These are phyloP conservation scores for Spisula solida DNA, from an alignment of 2,888 invertebrate species.

Conservation along the genomic window DNA sequence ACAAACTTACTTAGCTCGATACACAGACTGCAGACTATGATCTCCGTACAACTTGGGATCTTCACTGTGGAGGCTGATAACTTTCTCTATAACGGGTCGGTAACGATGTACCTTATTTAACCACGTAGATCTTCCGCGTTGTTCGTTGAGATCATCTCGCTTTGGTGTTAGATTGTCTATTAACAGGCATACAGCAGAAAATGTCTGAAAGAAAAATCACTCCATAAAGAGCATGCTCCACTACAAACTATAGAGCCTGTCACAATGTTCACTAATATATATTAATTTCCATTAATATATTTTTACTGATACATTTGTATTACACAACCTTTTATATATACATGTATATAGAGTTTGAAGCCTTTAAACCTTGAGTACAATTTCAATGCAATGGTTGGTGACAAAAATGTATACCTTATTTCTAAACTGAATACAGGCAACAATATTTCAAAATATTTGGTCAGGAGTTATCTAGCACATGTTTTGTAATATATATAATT, in stretches of 20 bases:
- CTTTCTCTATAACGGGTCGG: conserved; percentile 72
- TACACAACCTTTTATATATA: too few species aligned
- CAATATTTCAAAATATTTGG: too few species aligned
- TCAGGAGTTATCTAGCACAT: background rate
- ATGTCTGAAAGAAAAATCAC: conserved; percentile 52
- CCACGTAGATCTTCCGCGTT: conserved; percentile 71
- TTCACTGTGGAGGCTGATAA: conserved; percentile 45
- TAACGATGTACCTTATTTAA: conserved; percentile 73
- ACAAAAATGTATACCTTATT: too few species aligned
- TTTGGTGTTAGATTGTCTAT: conserved; percentile 71
- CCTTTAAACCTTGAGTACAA: too few species aligned
- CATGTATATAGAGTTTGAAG: too few species aligned
- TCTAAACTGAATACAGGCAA: too few species aligned
- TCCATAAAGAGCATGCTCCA: too few species aligned
- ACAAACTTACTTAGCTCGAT: background rate
- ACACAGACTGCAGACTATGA: conserved; percentile 47
- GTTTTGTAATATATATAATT: background rate
- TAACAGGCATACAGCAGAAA: conserved; percentile 68
- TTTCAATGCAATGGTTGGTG: too few species aligned
- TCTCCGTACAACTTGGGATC: conserved; percentile 43
- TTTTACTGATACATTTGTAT: too few species aligned
- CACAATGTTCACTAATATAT: too few species aligned
- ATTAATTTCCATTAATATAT: too few species aligned
- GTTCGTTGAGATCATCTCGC: conserved; percentile 65
- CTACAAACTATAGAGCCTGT: too few species aligned